Evolutionary conservation across 2,888 invertebrate genomes (phyloP).

Genomic region (Catocala sponsa): DNA sequence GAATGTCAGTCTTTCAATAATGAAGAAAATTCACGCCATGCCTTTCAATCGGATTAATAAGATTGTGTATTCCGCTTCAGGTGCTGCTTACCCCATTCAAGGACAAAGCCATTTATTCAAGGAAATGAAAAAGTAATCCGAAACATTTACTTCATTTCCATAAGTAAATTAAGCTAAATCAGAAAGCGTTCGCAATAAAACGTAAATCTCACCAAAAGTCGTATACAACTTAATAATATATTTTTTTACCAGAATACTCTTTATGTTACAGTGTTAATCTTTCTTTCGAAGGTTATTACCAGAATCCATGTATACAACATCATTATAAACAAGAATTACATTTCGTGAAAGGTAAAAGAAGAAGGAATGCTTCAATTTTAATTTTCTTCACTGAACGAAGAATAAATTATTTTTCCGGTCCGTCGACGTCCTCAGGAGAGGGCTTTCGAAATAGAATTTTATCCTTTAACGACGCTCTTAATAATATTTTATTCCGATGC

Average conservation of each 20-base stretch:
- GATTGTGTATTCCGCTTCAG: conserved; percentile 9
- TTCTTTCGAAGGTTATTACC: conserved; percentile 2
- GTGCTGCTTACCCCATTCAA: conserved; percentile 9
- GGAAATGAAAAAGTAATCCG: conserved; percentile 18
- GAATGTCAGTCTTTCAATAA: neutral
- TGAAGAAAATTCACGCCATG: conserved; percentile 14
- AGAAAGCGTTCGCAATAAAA: conserved; percentile 7
- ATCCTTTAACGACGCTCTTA: conserved; percentile 60
- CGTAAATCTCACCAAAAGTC: neutral
- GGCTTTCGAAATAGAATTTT: conserved; percentile 60
- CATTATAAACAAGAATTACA: conserved; percentile 31
- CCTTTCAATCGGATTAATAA: conserved; percentile 1
- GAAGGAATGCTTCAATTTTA: conserved; percentile 60
- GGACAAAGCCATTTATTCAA: conserved; percentile 11
- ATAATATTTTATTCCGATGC: conserved; percentile 51
- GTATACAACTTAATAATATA: too few species aligned
- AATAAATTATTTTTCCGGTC: conserved; percentile 66
- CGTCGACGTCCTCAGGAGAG: conserved; percentile 51
- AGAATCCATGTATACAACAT: conserved; percentile 8
- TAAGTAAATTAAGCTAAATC: conserved; percentile 9
- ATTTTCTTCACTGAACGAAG: conserved; percentile 58
- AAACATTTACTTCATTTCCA: conserved; percentile 12
- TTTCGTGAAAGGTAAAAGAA: conserved; percentile 44
- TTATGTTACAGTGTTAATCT: conserved; percentile 3
- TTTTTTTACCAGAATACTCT: too few species aligned